Conservation (phyloP, 2,888 invertebrate species). For the Philaethria dido region DNA sequence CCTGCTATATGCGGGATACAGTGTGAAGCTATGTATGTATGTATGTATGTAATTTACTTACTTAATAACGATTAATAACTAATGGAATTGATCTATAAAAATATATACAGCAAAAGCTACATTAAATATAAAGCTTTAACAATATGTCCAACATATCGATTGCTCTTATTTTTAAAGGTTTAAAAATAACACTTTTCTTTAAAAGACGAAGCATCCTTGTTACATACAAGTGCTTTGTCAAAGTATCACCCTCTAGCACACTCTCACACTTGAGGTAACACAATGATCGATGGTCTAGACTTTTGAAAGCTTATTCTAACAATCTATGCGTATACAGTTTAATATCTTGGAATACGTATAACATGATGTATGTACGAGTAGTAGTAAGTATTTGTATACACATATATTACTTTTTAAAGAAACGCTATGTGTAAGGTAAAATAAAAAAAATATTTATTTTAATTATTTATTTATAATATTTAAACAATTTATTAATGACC, state of each 20-base stretch:
- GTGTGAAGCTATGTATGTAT: too few species aligned
- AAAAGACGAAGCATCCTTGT: constrained; percentile 4
- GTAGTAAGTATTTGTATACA: too few species aligned
- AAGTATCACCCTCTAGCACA: constrained; percentile 18
- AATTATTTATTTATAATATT: too few species aligned
- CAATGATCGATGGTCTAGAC: constrained; percentile 28
- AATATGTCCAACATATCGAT: background rate
- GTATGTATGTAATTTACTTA: too few species aligned
- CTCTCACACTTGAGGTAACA: constrained; percentile 19
- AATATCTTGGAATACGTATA: background rate
- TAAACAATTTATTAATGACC: too few species aligned
- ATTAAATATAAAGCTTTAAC: background rate
- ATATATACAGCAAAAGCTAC: background rate
- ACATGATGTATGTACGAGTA: too few species aligned
- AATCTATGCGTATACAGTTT: background rate
- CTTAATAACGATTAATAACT: too few species aligned
- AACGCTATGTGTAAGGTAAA: background rate
- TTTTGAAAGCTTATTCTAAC: constrained; percentile 7
- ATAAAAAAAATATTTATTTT: too few species aligned
- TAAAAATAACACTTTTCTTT: background rate
- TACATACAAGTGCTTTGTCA: constrained; percentile 12
- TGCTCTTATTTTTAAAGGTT: background rate
- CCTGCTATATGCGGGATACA: too few species aligned
- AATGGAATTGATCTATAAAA: too few species aligned
- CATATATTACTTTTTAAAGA: too few species aligned